Base-by-base conservation (phyloP, 2,113 vertebrate species). In the Gallinago media region DNA sequence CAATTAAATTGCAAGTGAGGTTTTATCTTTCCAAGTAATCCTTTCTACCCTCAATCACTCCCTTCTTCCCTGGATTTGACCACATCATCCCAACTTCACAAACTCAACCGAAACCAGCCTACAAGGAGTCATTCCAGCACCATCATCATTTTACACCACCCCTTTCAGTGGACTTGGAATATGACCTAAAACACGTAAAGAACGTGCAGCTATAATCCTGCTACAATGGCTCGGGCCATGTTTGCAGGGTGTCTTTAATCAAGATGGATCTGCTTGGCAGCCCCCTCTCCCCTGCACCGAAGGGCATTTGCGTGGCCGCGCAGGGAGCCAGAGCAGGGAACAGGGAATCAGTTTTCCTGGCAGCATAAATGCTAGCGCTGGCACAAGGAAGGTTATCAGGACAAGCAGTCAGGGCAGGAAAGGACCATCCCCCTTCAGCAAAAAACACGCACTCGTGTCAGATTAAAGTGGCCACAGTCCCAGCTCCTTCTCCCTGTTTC, bases 341-440 rank as follows among this genome's bases (percentile, higher is more conserved):
- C 77, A 44, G 74, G 88, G 92, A 89, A 92, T 92, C 61, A 1
- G 6, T 76, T 68, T 54, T 92, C 90, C 88, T 96, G 88, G 90
- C 88, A 96, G 79, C 50, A 46, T 3, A 66, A 96, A 77, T 1
- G 46, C 94, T 21, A 76, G 38, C 0, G 2, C 95, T 92, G 92
- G 91, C 83, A 95, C 82, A 58, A 86, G 68, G 68, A 80, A 96
- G 68, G 89, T 18, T 92, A 91, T 19, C 1, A 1, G 76, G 76
- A 94, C 76, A 74, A 88, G 94, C 70, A 93, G 90, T 56, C 90
- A 76, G 66, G 47, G 91, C 93, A 94, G 83, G 32, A 84, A 91
- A 81, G 76, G 76, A 95, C 95, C 80, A 74, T 88, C 76, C 83
- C 78, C 82, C 76, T 86, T 77, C 86, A 94, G 83, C 95, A 94